These are phyloP conservation scores for Anastrepha ludens DNA, from an alignment of 1,140 invertebrate species.

Conservation along the genomic window DNA sequence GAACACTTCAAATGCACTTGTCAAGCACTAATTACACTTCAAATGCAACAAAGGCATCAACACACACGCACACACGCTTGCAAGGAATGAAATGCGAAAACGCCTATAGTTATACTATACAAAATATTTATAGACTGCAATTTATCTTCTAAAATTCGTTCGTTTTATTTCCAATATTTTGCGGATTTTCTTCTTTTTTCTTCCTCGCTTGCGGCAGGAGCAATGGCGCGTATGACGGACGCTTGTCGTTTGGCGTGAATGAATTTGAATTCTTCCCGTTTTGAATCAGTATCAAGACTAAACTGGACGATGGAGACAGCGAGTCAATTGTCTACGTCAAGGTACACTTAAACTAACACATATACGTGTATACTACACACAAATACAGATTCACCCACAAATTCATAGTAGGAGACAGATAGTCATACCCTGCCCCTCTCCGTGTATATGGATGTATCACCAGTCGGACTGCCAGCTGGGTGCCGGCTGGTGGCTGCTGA, in stretches of 20 bases:
- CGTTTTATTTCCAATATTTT: no score
- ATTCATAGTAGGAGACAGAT: background rate
- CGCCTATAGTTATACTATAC: background rate
- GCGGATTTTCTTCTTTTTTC: background rate
- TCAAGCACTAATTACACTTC: constrained; percentile 26
- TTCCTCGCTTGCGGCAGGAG: background rate
- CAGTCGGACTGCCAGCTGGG: background rate
- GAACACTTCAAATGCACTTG: constrained; percentile 24
- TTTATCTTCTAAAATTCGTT: background rate
- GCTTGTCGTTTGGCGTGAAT: constrained; percentile 24
- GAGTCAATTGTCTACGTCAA: constrained; percentile 44
- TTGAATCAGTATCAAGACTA: constrained; percentile 58
- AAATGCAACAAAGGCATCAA: constrained; percentile 59
- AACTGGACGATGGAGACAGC: constrained; percentile 57
- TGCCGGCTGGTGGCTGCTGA: background rate
- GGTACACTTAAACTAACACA: background rate
- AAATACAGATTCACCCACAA: constrained; percentile 21
- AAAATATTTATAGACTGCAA: constrained; percentile 11
- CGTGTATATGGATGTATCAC: background rate
- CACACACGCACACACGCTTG: constrained; percentile 58
- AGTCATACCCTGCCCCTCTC: background rate
- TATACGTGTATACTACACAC: background rate
- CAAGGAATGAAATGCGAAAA: constrained; percentile 4
- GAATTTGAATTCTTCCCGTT: constrained; percentile 55
- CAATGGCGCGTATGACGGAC: constrained; percentile 35